Base-by-base conservation (phyloP, 1,140 invertebrate species). In the Bactericera cockerelli region DNA sequence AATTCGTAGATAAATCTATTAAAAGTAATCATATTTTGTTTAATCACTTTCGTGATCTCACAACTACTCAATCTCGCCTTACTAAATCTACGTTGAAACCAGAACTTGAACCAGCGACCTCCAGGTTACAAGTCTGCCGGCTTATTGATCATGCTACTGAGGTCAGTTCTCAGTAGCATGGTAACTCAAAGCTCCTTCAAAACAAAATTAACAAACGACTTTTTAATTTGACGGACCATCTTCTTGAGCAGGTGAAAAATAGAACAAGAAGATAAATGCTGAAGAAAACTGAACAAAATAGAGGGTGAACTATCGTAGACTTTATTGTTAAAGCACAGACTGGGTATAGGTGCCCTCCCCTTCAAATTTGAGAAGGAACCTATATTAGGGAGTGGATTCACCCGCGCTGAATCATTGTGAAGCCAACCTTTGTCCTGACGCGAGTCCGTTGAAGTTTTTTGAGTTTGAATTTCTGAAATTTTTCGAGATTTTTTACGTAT, bases 401-500 rank as follows among this genome's bases (percentile, higher is more conserved):
- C 4, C 42, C 42, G 42, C 42, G 42, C 42, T 49, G 42, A 8
- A 10, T 49, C 42, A 49, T 6, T 6, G n/a, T 8, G 19, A 4
- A 8, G 3, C n/a, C 4, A 49, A 49, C n/a, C 42, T 19, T 22
- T 16, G 19, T 31, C 28, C 42, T 6, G 8, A 16, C 6, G 42
- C 19, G 42, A 49, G 10, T 19, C 22, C 42, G 42, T 49, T n/a
- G 42, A 49, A n/a, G 19, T 31, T 31, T 31, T n/a, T n/a, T n/a
- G n/a, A n/a, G n/a, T n/a, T n/a, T n/a, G n/a, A 36, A 16, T 36
- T 10, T 36, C 33, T 36, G 33, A 36, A 36, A 49, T 49, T 49
- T 49, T 49, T 49, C n/a, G n/a, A 49, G n/a, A 19, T 49, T 49
- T 49, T 49, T 49, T 22, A 19, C 42, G 42, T 6, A 49, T 49